These are phyloP conservation scores for Engraulis encrasicolus DNA, from an alignment of 2,113 vertebrate genomes.

Conservation along the genomic window DNA sequence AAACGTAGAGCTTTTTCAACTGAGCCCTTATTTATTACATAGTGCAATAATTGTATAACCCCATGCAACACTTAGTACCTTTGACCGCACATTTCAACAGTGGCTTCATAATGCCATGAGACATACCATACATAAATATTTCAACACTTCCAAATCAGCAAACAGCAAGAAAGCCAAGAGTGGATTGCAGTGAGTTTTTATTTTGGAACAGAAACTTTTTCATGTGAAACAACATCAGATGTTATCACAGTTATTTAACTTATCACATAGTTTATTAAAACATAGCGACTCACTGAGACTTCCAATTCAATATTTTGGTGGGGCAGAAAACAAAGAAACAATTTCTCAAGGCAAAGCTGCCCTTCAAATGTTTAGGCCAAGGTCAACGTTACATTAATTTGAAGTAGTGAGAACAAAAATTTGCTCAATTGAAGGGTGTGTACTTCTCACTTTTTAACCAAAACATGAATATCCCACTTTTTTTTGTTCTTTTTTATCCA, in stretches of 20 bases:
- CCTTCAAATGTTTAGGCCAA: neutral
- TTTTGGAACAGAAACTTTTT: constrained; percentile 71
- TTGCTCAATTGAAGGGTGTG: constrained; percentile 48
- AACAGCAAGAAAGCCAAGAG: neutral
- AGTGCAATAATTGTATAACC: neutral
- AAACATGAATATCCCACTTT: constrained; percentile 40
- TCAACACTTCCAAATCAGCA: neutral
- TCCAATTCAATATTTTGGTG: constrained; percentile 62
- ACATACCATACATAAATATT: neutral
- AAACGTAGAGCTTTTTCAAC: no score
- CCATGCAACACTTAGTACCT: neutral
- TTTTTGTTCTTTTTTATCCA: constrained; percentile 38
- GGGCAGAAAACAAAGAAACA: neutral
- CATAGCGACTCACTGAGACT: constrained; percentile 69
- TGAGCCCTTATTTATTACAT: no score
- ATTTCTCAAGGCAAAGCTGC: neutral
- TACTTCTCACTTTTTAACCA: constrained; percentile 47
- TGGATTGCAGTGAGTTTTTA: constrained; percentile 83
- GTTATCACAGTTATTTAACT: constrained; percentile 55
- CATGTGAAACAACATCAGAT: constrained; percentile 59
- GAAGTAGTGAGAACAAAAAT: constrained; percentile 41
- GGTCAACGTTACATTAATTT: neutral
- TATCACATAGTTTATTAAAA: constrained; percentile 53
- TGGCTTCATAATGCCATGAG: no score
- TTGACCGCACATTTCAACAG: no score